A percentile compares a stretch with the other conserved stretches of the same genome.
Evolutionary conservation across 1,140 invertebrate species (phyloP).

Genomic region (Sycobia sp.): DNA sequence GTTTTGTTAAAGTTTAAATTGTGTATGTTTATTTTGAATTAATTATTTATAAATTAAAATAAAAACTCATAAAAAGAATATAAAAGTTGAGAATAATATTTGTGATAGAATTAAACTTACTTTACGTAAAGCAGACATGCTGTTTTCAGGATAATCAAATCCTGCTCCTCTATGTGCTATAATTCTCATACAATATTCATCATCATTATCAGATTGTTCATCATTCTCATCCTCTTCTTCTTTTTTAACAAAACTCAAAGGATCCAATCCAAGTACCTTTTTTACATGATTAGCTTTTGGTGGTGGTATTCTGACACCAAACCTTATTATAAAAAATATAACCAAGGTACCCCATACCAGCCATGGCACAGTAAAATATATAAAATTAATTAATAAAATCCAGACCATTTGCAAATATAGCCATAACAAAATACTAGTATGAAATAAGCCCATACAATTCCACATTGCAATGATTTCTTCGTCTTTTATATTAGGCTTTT

Average conservation of each 20-base stretch:
- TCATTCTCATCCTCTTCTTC: constrained; percentile 36
- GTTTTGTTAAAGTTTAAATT: no score
- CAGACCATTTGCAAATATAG: constrained; percentile 43
- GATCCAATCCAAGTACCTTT: constrained; percentile 59
- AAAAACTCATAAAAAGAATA: no score
- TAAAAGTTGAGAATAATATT: no score
- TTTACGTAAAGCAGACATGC: constrained; percentile 70
- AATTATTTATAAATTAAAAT: background rate
- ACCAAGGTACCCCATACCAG: constrained; percentile 46
- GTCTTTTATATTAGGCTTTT: background rate
- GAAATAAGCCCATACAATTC: constrained; percentile 38
- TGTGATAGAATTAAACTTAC: constrained; percentile 57
- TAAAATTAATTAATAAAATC: constrained; percentile 39
- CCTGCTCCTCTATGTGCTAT: constrained; percentile 74
- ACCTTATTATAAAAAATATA: constrained; percentile 38
- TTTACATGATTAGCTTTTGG: constrained; percentile 49
- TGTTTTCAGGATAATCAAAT: constrained; percentile 77
- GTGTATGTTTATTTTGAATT: background rate
- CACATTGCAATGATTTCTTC: constrained; percentile 21
- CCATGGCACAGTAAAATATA: constrained; percentile 51
- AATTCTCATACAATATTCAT: constrained; percentile 58
- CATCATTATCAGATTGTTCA: constrained; percentile 42
- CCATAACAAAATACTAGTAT: constrained; percentile 45
- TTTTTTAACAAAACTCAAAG: constrained; percentile 32
- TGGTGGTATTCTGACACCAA: constrained; percentile 47